These are phyloP conservation scores for Vulpes vulpes DNA, from an alignment of 2,113 vertebrate genomes.

Conservation along the genomic window DNA sequence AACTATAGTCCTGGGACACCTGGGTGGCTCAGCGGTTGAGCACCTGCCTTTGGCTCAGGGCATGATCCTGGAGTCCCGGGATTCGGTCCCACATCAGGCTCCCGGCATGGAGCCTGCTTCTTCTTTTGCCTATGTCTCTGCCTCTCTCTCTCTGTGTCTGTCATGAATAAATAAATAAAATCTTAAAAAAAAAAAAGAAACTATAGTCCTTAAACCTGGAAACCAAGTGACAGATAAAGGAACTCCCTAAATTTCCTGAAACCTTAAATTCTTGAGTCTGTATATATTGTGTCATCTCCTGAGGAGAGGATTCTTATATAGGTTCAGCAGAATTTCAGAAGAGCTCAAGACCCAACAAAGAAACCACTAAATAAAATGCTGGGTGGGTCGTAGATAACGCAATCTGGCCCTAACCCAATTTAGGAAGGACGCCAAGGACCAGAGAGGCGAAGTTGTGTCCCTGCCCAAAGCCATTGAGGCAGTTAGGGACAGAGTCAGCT, in stretches of 20 bases:
- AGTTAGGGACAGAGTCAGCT: background rate
- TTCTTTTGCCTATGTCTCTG: too few relatives aligned
- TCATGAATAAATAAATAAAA: too few relatives aligned
- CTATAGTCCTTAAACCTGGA: background rate
- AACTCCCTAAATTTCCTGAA: background rate
- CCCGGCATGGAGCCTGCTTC: too few relatives aligned
- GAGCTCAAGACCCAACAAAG: background rate
- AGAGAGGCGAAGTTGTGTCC: background rate
- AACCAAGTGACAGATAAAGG: background rate
- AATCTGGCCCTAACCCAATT: background rate
- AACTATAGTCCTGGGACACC: background rate
- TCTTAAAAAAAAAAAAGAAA: background rate
- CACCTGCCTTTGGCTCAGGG: background rate
- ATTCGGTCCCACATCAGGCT: too few relatives aligned
- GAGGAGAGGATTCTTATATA: background rate
- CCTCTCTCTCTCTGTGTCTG: too few relatives aligned
- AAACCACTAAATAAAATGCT: background rate
- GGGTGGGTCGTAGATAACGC: background rate
- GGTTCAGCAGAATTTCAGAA: conserved; percentile 18
- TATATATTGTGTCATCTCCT: background rate
- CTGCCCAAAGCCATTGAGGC: background rate
- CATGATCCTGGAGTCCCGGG: too few relatives aligned
- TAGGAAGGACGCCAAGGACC: background rate
- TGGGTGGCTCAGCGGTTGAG: too few relatives aligned
- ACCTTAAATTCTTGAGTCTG: background rate